These are phyloP conservation scores for Meta bourneti DNA, from an alignment of 2,888 invertebrate genomes.

Conservation along the genomic window DNA sequence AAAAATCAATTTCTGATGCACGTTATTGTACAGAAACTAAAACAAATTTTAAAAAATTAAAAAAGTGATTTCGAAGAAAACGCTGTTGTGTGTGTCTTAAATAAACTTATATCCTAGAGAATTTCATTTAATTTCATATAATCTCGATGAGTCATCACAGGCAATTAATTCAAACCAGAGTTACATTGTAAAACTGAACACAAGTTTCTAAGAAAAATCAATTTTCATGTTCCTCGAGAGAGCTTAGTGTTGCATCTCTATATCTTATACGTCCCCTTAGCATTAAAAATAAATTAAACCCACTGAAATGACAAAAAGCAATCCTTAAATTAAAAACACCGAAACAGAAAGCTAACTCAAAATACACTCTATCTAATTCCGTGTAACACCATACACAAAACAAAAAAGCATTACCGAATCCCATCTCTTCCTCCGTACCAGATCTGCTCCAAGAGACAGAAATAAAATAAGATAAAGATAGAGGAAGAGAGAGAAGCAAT, in stretches of 20 bases:
- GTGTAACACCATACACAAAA: neutral
- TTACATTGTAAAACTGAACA: too few species aligned
- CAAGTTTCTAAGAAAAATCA: too few species aligned
- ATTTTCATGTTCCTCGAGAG: too few species aligned
- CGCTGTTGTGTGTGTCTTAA: too few species aligned
- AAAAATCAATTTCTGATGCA: too few species aligned
- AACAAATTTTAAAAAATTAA: too few species aligned
- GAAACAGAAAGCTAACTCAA: neutral
- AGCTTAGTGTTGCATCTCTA: neutral
- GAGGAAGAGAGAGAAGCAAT: neutral
- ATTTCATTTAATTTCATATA: too few species aligned
- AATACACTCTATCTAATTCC: neutral
- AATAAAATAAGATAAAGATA: slow-evolving; percentile 1
- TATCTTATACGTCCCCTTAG: neutral
- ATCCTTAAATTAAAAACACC: neutral
- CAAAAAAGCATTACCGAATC: neutral
- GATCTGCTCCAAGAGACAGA: neutral
- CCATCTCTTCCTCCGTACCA: neutral
- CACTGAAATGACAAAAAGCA: neutral
- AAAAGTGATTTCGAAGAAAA: too few species aligned
- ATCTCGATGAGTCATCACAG: too few species aligned
- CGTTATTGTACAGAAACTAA: too few species aligned
- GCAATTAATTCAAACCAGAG: too few species aligned
- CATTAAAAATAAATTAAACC: neutral
- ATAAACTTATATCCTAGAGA: too few species aligned